A percentile compares a stretch with the other conserved stretches of the same genome.
Evolutionary conservation across 2,888 invertebrate genomes (phyloP).

Genomic region (Shargacucullia verbasci): DNA sequence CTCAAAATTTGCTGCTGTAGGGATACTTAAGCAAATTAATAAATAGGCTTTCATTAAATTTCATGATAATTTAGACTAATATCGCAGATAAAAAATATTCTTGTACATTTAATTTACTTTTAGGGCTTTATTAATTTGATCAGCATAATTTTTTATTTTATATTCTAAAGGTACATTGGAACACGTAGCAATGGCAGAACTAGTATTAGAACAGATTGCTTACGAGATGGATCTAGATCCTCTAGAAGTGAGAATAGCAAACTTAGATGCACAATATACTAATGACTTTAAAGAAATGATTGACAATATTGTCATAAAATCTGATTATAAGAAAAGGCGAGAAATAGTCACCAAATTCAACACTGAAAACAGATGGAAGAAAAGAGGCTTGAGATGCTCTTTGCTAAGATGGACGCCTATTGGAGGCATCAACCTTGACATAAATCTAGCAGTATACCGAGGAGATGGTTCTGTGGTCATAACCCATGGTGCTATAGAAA

Average conservation of each 20-base stretch:
- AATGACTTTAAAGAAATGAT: constrained; percentile 46
- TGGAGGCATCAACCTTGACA: constrained; percentile 81
- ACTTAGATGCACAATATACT: constrained; percentile 71
- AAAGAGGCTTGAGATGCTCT: constrained; percentile 81
- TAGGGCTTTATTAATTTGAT: too few species aligned
- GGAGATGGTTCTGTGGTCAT: constrained; percentile 91
- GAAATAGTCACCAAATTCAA: constrained; percentile 84
- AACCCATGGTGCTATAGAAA: constrained; percentile 90
- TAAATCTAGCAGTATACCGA: constrained; percentile 90
- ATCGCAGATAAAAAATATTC: too few species aligned
- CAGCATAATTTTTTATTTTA: background rate
- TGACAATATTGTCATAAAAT: constrained; percentile 13
- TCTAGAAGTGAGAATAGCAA: constrained; percentile 75
- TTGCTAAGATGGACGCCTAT: constrained; percentile 88
- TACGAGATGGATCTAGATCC: constrained; percentile 85
- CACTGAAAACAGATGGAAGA: constrained; percentile 91
- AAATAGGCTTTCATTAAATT: too few species aligned
- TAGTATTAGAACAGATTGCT: constrained; percentile 90
- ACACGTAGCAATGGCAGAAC: constrained; percentile 72
- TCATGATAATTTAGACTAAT: too few species aligned
- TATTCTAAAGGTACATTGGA: constrained; percentile 30
- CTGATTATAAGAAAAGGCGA: constrained; percentile 79
- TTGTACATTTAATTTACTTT: too few species aligned
- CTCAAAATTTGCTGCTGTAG: too few species aligned
- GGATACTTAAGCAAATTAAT: too few species aligned